Percentiles rank a stretch among this genome's conserved stretches.
Evolutionary conservation across 2,888 invertebrate genomes (phyloP).

Genomic region (Exephanes ischioxanthus): DNA sequence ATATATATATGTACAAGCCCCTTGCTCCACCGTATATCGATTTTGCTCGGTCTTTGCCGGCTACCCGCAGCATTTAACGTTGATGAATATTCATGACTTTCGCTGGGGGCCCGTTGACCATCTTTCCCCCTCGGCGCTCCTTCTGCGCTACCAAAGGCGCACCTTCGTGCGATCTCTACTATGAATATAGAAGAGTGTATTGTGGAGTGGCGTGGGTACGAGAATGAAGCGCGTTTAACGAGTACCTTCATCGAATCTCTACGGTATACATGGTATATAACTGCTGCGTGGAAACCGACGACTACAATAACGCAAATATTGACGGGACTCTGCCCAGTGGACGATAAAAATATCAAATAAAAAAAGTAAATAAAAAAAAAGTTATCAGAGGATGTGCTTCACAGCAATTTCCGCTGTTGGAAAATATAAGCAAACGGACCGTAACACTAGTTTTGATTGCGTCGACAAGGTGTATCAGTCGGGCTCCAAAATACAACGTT

Average conservation of each 20-base stretch:
- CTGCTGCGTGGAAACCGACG: background rate
- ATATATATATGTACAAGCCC: background rate
- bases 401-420: no score
- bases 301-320: slow-evolving; percentile 23
- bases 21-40: slow-evolving; percentile 47
- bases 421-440: no score
- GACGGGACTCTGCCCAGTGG: background rate
- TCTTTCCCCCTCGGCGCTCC: slow-evolving; percentile 29
- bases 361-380: no score
- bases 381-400: no score
- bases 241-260: slow-evolving; percentile 30
- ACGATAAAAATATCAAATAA: no score
- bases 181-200: slow-evolving; percentile 17
- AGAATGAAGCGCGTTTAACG: slow-evolving; percentile 31
- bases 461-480: no score
- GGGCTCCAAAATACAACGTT: no score
- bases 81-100: slow-evolving; percentile 70
- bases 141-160: slow-evolving; percentile 46
- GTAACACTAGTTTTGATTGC: no score
- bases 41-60: slow-evolving; percentile 37
- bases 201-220: background rate
- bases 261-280: slow-evolving; percentile 8
- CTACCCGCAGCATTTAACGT: slow-evolving; percentile 64
- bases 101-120: slow-evolving; percentile 57
- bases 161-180: slow-evolving; percentile 27